Evolutionary conservation across 2,797 vertebrate genomes (phyloP), one percentile per base, ranked within the genome.

Genomic region (Botia kubotai): DNA sequence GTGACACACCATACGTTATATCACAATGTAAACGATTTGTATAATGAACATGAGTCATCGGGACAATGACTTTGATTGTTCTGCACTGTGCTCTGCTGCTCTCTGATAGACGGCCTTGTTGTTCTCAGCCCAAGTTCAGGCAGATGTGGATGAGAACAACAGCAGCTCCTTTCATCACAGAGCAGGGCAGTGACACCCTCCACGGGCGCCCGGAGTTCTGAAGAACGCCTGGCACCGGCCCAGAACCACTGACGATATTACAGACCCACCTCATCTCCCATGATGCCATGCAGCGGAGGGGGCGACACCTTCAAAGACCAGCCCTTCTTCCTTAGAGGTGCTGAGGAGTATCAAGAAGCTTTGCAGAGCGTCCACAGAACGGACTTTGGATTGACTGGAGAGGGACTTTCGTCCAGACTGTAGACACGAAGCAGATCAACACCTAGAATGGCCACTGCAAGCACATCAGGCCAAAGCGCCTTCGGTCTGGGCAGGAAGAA

Each of bases 231-330:
- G 97, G 97, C 94, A 83, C 0, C 62, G 71, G 13, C 93, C 97
- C 97, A 97, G 88, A 90, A 90, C 92, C 94, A 93, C 92, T 94
- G 95, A 96, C 92, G 71, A 80, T 82, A 88, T 90, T 5, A 86
- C 91, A 92, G 93, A 87, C 94, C 94, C 94, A 93, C 94, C 94
- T 93, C 93, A 93, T 95, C 92, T 97, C 96, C 95, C 95, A 94
- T 94, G 95, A 94, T 96, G 96, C 95, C 85, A 93, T 88, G 76
- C 94, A 95, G 53, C 89, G n/a, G 74, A 52, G 75, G 94, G 88
- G 95, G 94, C 93, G 94, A 95, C 94, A 96, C 96, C 97, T 97
- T 97, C 96, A 98, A 97, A 97, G 97, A 95, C 93, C 89, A 93
- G 92, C 94, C 95, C 88, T 92, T 94, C 0, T 89, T 79, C 94